Percentiles rank a stretch among this genome's conserved stretches.
Conservation (phyloP, 2,888 invertebrate species). For the Lacanobia wlatinum region DNA sequence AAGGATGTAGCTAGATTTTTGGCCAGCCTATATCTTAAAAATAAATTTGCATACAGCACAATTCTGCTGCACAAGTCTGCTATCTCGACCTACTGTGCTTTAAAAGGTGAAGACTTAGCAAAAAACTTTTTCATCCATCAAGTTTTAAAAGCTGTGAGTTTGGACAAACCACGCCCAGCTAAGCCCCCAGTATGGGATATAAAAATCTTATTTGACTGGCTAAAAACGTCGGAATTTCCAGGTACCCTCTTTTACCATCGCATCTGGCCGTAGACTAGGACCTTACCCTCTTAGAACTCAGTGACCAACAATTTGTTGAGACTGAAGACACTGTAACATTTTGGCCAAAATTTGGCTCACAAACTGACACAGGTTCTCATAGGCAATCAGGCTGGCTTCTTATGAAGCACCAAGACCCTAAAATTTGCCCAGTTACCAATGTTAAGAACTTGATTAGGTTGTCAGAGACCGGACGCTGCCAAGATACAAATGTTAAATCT, state of each 20-base stretch:
- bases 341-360: constrained; percentile 1
- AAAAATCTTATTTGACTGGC: constrained; percentile 36
- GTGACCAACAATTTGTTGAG: background rate
- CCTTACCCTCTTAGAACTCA: constrained; percentile 31
- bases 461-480: background rate
- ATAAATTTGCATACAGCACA: background rate
- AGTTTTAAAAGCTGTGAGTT: constrained; percentile 39
- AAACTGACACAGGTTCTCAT: background rate
- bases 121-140: too few relatives aligned
- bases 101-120: background rate
- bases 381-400: constrained; percentile 2
- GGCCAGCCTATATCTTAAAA: too few relatives aligned
- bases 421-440: background rate
- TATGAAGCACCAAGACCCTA: constrained; percentile 1
- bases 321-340: constrained; percentile 8
- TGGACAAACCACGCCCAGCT: constrained; percentile 15
- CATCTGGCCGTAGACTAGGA: constrained; percentile 27
- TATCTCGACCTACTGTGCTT: constrained; percentile 14
- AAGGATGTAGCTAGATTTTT: too few relatives aligned
- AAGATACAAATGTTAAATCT: background rate
- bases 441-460: background rate
- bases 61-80: constrained; percentile 28
- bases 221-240: background rate
- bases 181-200: constrained; percentile 16
- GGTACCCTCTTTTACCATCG: constrained; percentile 29